phyloP scores from a whole-genome alignment of 2,113 vertebrate species.

The Marcusenius ussheri region DNA sequence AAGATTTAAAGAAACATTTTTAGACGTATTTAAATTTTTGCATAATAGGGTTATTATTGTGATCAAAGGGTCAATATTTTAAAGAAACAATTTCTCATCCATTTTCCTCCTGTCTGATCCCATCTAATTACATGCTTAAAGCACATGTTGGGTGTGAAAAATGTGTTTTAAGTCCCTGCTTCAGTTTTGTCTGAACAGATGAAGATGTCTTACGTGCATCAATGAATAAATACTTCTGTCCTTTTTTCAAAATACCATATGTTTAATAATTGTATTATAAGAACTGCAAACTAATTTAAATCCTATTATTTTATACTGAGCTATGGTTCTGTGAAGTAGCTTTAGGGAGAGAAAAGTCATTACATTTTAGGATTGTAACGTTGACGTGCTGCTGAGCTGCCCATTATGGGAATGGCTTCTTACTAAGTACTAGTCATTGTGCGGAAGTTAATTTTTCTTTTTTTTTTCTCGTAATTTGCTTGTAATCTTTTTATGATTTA shows the following conservation, averaged over 20 bases:
- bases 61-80: background rate
- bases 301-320: constrained; percentile 30
- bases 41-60: background rate
- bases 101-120: background rate
- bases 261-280: constrained; percentile 28
- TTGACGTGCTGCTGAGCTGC: constrained; percentile 29
- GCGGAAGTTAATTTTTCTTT: constrained; percentile 28
- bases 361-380: constrained; percentile 30
- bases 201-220: background rate
- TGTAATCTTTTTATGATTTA: constrained; percentile 24
- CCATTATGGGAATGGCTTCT: constrained; percentile 31
- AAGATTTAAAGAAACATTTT: background rate
- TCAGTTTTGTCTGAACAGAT: background rate
- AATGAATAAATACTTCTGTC: constrained; percentile 15
- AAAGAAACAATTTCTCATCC: background rate
- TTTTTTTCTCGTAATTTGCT: constrained; percentile 18
- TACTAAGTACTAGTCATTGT: constrained; percentile 29
- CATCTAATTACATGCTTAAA: background rate
- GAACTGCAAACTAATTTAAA: constrained; percentile 29
- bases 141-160: background rate
- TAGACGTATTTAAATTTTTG: background rate
- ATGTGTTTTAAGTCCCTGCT: background rate
- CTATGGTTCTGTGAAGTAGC: constrained; percentile 27
- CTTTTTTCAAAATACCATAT: constrained; percentile 19
- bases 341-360: constrained; percentile 27